Base-by-base conservation (phyloP, 2,888 invertebrate genomes). In the Pandemis cinnamomeana region DNA sequence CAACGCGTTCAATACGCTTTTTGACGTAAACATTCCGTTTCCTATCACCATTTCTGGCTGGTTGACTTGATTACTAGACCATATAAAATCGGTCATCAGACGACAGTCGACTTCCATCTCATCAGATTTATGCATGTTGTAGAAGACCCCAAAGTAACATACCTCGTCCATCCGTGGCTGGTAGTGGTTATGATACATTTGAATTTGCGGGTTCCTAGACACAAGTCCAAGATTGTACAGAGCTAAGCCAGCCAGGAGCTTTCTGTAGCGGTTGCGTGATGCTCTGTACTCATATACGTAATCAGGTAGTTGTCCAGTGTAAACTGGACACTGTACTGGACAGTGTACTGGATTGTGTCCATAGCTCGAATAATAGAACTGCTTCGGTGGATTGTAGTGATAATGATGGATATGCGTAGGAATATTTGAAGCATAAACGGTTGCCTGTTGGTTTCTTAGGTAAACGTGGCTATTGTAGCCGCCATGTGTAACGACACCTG, bases 21-120 rank as follows among this genome's bases (percentile, higher is more conserved):
- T 58, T 36, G 41, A 10, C 42, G 8, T n/a, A 20, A 11, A 13
- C n/a, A 63, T 20, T 36, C 44, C 55, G 6, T 20, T 64, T 27
- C n/a, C 27, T 36, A 44, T 11, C n/a, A 1, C 7, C 20, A 41
- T n/a, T 55, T 2, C 15, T 67, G 67, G 67, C 36, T 46, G 10
- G 27, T 10, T 53, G n/a, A 6, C 7, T 20, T 55, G 15, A 55
- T 7, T 62, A 27, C 41, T 6, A 53, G 66, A 53, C 66, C 53
- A 67, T 7, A 67, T 67, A 42, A 64, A 69, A 51, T 73, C 11
- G 5, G 72, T 73, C 20, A 73, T 73, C 51, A 73, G 66, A 58
- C 69, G 72, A 13, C 72, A 73, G 42, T 73, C 72, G 8, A 73
- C 41, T 42, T 73, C 69, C 58, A 73, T 42, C 27, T 73, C 72